Conservation (phyloP, 2,888 invertebrate species). For the Hybos culiciformis region DNA sequence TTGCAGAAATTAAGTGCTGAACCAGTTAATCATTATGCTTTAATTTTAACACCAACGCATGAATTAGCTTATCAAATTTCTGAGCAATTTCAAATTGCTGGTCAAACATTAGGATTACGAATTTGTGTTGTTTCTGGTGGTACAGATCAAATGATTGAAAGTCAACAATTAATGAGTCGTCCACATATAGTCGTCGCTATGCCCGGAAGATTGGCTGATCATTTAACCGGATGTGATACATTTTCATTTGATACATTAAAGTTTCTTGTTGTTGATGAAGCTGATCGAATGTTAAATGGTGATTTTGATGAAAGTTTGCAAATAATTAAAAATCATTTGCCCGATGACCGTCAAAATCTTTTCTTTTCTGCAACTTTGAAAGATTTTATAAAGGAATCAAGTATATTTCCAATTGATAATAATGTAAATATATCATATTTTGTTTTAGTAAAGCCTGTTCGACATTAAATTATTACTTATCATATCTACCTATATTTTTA, state of each 20-base stretch:
- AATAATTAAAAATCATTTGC: conserved; percentile 62
- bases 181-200: conserved; percentile 96
- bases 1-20: conserved; percentile 83
- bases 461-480: neutral
- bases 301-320: conserved; percentile 71
- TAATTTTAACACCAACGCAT: conserved; percentile 89
- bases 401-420: conserved; percentile 45
- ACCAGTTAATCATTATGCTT: conserved; percentile 90
- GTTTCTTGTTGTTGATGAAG: conserved; percentile 91
- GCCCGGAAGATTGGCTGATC: conserved; percentile 89
- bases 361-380: conserved; percentile 95
- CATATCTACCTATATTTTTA: conserved; percentile 1
- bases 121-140: conserved; percentile 89
- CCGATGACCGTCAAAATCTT: conserved; percentile 69
- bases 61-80: conserved; percentile 85
- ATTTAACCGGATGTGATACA: conserved; percentile 74
- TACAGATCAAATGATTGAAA: conserved; percentile 82
- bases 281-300: conserved; percentile 65
- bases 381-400: conserved; percentile 56
- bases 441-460: neutral
- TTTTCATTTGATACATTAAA: conserved; percentile 65
- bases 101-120: conserved; percentile 71
- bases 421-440: conserved; percentile 38
- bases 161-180: conserved; percentile 61
- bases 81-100: conserved; percentile 87